Evolutionary conservation across 2,888 invertebrate species (phyloP).

Genomic region (Ceramica pisi): DNA sequence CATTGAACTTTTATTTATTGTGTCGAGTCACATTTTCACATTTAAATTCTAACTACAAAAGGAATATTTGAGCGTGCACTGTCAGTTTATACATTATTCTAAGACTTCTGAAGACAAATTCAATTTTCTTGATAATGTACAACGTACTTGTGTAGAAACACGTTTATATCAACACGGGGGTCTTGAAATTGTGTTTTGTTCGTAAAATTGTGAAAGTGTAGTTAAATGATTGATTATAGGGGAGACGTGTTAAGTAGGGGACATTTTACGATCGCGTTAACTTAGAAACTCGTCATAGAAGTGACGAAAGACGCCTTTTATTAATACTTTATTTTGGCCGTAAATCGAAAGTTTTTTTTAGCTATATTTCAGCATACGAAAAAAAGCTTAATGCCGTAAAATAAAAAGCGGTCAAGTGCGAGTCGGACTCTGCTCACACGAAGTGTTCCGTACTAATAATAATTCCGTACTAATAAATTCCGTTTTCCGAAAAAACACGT

Average conservation of each 20-base stretch:
- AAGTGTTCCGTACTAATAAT: too few relatives aligned
- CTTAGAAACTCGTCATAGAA: constrained; percentile 12
- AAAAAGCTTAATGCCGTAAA: neutral
- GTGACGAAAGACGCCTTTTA: constrained; percentile 16
- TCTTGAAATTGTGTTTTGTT: constrained; percentile 15
- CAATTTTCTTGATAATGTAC: constrained; percentile 32
- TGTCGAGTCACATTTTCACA: constrained; percentile 38
- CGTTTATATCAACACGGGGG: constrained; percentile 14
- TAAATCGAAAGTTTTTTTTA: neutral
- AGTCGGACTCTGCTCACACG: too few relatives aligned
- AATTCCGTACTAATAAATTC: too few relatives aligned
- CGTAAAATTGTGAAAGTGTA: constrained; percentile 21
- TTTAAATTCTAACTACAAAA: constrained; percentile 56
- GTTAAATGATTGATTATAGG: constrained; percentile 44
- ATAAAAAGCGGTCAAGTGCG: too few relatives aligned
- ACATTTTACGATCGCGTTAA: constrained; percentile 30
- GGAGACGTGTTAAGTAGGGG: constrained; percentile 30
- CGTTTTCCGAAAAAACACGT: too few relatives aligned
- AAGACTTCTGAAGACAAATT: constrained; percentile 40
- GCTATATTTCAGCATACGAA: neutral
- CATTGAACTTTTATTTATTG: constrained; percentile 58
- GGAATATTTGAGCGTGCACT: constrained; percentile 39
- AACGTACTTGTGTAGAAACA: constrained; percentile 3
- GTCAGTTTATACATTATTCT: constrained; percentile 30
- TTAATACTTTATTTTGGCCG: constrained; percentile 11